Conservation (phyloP, 2,797 vertebrate species). For the Neosilurus hyrtlii region DNA sequence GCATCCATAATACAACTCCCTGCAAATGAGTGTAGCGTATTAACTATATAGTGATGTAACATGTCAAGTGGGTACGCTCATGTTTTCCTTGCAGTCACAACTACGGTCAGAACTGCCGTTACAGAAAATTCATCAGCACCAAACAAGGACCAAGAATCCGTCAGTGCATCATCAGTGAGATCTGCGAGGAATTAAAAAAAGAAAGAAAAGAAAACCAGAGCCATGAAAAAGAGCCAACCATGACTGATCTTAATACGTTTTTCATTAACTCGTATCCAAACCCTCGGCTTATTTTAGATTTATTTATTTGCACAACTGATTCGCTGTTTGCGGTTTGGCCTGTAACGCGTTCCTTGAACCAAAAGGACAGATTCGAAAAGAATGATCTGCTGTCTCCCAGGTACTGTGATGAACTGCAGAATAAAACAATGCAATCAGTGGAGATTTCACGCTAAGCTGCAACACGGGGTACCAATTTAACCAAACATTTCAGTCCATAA, state of each 20-base stretch:
- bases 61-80: no score
- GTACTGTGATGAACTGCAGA: background rate
- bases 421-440: background rate
- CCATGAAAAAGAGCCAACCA: background rate
- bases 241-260: background rate
- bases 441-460: background rate
- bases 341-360: background rate
- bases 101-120: background rate
- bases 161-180: background rate
- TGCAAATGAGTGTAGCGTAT: no score
- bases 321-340: background rate
- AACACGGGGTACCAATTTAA: background rate
- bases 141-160: background rate
- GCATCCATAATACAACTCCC: no score
- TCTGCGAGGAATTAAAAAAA: background rate
- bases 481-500: background rate
- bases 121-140: background rate
- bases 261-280: background rate
- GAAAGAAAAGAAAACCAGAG: no score
- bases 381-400: background rate
- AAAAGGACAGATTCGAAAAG: background rate
- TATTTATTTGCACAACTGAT: background rate
- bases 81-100: background rate
- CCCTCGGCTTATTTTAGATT: background rate
- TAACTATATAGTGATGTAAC: no score